Base-by-base conservation (phyloP, 2,888 invertebrate genomes). In the Stratiomys singularior region DNA sequence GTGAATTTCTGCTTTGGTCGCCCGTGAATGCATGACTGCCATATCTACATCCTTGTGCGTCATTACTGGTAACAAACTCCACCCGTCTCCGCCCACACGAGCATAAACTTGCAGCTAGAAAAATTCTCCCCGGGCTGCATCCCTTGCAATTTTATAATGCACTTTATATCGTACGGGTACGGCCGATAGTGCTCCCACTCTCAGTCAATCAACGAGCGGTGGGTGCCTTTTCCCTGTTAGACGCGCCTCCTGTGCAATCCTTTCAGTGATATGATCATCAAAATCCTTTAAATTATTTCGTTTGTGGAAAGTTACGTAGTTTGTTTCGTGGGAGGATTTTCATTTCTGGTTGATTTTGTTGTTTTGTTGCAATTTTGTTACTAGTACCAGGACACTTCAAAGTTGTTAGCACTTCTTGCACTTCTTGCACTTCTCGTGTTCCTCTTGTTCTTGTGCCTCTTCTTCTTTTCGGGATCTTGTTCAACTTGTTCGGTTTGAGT, bases 251-350 rank as follows among this genome's bases (percentile, higher is more conserved):
- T 37, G 37, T 37, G 52, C 15, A 52, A 3, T 37, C 37, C 37
- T 37, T 52, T 52, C 15, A 52, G n/a, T 18, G 3, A 4, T 13
- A 52, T 4, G 52, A 52, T 25, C 58, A 21, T 60, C 23, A 4
- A 18, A 60, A 23, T 25, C 64, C 30, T 52, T 52, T 30, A 30
- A 64, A 64, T 30, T 4, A 64, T 64, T 64, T 64, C n/a, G 64
- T 64, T 64, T 25, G 28, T 2, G 64, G 15, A 30, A 64, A 64
- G 28, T 64, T 27, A 15, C 2, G 64, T 27, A 30, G 11, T 13
- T 30, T 64, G 30, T 64, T 27, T 64, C 13, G 18, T 28, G 30
- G 28, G 30, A 64, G 52, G n/a, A 37, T 37, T 37, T n/a, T 37
- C 37, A 37, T 37, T 37, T n/a, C n/a, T n/a, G n/a, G n/a, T 44